These are phyloP conservation scores for Serrognathus titanus DNA, from an alignment of 2,888 invertebrate genomes.

Conservation along the genomic window DNA sequence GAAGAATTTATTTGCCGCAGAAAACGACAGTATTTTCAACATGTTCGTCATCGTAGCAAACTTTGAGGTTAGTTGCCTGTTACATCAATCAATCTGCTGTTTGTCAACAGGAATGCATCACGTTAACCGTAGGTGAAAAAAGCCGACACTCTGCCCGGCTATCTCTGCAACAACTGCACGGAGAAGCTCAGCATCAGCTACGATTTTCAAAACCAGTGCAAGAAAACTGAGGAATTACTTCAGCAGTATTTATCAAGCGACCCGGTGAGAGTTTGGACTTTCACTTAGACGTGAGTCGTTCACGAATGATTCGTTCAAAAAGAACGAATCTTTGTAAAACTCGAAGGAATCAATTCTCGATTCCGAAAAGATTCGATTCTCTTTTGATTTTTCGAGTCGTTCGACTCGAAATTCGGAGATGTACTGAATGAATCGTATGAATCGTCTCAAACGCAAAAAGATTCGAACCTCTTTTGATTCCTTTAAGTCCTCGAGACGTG, in stretches of 20 bases:
- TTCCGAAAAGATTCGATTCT: no score
- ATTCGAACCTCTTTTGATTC: no score
- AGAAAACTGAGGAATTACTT: conserved; percentile 29
- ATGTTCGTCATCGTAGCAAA: conserved; percentile 27
- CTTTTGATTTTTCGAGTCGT: no score
- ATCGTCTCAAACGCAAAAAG: no score
- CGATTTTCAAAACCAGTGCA: conserved; percentile 32
- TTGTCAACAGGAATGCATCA: background rate
- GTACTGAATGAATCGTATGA: no score
- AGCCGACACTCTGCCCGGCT: conserved; percentile 25
- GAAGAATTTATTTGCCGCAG: conserved; percentile 26
- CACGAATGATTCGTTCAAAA: no score
- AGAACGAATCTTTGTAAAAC: no score
- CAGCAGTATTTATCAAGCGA: conserved; percentile 10
- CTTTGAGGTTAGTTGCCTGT: conserved; percentile 25
- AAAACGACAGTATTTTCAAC: conserved; percentile 21
- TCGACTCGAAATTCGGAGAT: no score
- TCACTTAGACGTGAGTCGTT: no score
- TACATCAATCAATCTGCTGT: background rate
- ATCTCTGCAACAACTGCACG: conserved; percentile 31
- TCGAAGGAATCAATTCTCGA: no score
- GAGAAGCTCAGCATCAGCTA: conserved; percentile 32
- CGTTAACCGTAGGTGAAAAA: conserved; percentile 24
- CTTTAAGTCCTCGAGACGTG: no score
- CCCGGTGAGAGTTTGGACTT: conserved; percentile 1